Evolutionary conservation across 53 echinoderm and acorn worm genomes (phyloP).

Genomic region (Arbacia lixula): DNA sequence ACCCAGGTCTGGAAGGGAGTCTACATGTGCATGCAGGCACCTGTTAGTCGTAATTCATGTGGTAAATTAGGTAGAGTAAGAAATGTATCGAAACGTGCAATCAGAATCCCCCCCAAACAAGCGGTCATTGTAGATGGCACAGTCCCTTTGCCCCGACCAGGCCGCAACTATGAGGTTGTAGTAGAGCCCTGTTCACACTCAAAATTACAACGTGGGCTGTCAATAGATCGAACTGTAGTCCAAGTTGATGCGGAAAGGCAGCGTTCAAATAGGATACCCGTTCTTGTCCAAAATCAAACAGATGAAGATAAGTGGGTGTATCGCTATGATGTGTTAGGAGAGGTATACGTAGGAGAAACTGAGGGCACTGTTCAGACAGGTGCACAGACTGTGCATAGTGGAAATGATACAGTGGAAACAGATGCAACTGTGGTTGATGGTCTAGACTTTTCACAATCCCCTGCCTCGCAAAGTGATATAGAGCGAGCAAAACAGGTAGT

Average conservation of each 20-base stretch:
- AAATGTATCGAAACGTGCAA: not conserved
- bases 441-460: slow-evolving; percentile 33
- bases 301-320: not conserved
- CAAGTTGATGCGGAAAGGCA: not conserved
- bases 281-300: slow-evolving; percentile 12
- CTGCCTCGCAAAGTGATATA: not conserved
- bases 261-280: not conserved
- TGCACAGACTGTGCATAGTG: not conserved
- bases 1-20: not conserved
- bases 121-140: not conserved
- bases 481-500: slow-evolving; percentile 6
- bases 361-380: not conserved
- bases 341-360: not conserved
- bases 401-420: not conserved
- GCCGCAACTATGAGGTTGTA: not conserved
- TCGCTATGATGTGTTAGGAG: not conserved
- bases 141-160: not conserved
- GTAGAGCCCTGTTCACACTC: slow-evolving; percentile 1
- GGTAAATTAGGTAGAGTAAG: not conserved
- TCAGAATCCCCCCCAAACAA: not conserved
- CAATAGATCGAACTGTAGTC: not conserved
- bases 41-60: not conserved
- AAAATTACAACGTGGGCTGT: not conserved
- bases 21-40: not conserved
- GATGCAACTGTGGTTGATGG: not conserved